These are phyloP conservation scores for Andrena praecox DNA, from an alignment of 2,888 invertebrate genomes.

Conservation along the genomic window DNA sequence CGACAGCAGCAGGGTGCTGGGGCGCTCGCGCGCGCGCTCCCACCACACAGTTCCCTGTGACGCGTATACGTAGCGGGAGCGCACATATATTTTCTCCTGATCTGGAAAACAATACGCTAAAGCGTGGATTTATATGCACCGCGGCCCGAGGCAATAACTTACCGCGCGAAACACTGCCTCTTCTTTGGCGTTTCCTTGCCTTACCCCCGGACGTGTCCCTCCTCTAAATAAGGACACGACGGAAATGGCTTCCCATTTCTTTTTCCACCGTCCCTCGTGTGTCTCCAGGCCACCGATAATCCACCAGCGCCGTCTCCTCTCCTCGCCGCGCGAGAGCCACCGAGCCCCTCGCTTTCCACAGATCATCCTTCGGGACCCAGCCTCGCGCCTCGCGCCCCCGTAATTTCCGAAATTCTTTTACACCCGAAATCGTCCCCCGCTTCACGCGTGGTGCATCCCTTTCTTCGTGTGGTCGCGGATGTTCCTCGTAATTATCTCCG, in stretches of 20 bases:
- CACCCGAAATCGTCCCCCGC: constrained; percentile 18
- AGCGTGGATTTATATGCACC: constrained; percentile 83
- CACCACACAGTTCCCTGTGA: neutral
- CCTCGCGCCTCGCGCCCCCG: neutral
- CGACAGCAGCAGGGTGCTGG: constrained; percentile 48
- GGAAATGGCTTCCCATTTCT: constrained; percentile 81
- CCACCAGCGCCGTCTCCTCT: constrained; percentile 25
- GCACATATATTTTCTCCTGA: constrained; percentile 84
- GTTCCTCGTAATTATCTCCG: neutral
- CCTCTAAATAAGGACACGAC: constrained; percentile 83
- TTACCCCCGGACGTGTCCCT: constrained; percentile 73
- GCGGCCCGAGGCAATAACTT: constrained; percentile 81
- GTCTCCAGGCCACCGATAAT: constrained; percentile 55
- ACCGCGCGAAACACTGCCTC: constrained; percentile 75
- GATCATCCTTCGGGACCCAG: constrained; percentile 40
- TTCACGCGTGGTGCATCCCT: neutral
- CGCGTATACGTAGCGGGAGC: constrained; percentile 29
- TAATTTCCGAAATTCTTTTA: constrained; percentile 32
- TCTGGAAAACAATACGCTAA: constrained; percentile 84
- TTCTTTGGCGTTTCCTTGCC: constrained; percentile 74
- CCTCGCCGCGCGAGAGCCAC: constrained; percentile 10
- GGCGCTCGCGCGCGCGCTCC: neutral
- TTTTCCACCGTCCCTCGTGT: constrained; percentile 60
- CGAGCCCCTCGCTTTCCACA: constrained; percentile 17
- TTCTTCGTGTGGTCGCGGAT: neutral